Conservation (phyloP, 2,888 invertebrate species). For the Hirtodrosophila duncani region DNA sequence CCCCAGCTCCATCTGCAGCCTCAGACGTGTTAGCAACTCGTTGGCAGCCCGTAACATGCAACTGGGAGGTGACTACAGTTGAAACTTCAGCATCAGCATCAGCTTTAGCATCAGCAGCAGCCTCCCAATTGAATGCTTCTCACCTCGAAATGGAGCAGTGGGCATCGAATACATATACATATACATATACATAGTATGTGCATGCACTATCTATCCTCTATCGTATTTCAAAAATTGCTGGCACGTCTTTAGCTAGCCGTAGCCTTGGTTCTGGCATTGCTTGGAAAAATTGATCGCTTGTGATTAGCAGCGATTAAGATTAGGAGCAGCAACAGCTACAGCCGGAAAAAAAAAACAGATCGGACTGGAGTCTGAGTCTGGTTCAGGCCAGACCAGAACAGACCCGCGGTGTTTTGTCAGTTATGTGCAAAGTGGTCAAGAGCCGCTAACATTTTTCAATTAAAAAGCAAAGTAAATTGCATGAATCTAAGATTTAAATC, state of each 20-base stretch:
- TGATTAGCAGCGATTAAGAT: constrained; percentile 70
- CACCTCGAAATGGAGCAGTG: constrained; percentile 64
- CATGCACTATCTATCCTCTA: constrained; percentile 38
- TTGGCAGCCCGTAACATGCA: constrained; percentile 36
- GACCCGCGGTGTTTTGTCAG: constrained; percentile 70
- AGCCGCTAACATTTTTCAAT: constrained; percentile 72
- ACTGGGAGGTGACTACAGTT: constrained; percentile 15
- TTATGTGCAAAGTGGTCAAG: constrained; percentile 67
- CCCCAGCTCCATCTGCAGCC: no score
- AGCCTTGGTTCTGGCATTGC: constrained; percentile 35
- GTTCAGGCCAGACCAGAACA: no score
- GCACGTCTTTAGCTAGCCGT: constrained; percentile 40
- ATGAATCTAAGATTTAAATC: constrained; percentile 21
- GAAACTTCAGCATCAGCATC: constrained; percentile 2
- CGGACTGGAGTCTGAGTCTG: neutral
- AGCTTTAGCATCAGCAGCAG: constrained; percentile 14
- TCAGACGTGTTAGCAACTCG: constrained; percentile 59
- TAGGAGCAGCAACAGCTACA: constrained; percentile 47
- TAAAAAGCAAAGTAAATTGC: constrained; percentile 52
- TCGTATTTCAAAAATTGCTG: constrained; percentile 58
- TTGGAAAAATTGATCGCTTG: constrained; percentile 63
- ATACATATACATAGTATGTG: no score
- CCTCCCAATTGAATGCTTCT: constrained; percentile 63
- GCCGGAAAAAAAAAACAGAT: no score
- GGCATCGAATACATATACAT: constrained; percentile 31